Conservation (phyloP, 2,888 invertebrate genomes). For the Pimpla rufipes region DNA sequence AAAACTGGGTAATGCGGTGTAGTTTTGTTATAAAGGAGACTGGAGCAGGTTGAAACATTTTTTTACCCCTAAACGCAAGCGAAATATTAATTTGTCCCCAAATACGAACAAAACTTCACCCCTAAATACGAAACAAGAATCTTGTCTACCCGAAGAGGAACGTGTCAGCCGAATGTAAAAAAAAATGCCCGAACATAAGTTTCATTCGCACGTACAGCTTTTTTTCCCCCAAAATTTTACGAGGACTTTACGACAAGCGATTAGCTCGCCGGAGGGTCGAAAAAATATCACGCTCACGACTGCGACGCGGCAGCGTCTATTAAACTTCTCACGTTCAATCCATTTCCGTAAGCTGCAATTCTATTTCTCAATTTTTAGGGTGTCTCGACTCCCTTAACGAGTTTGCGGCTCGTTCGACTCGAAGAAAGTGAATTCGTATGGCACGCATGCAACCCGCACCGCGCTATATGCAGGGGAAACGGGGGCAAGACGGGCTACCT, state of each 20-base stretch:
- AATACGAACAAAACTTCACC: too few relatives aligned
- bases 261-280: not conserved
- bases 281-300: not conserved
- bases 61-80: too few relatives aligned
- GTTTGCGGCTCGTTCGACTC: constrained; percentile 64
- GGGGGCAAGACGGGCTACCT: not conserved
- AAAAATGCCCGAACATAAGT: not conserved
- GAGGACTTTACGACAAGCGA: not conserved
- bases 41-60: too few relatives aligned
- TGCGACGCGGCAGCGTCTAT: not conserved
- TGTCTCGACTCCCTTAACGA: constrained; percentile 48
- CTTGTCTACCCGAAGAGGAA: too few relatives aligned
- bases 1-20: too few relatives aligned
- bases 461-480: not conserved
- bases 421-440: constrained; percentile 65
- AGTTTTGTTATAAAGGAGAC: too few relatives aligned
- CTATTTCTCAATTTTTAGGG: constrained; percentile 34
- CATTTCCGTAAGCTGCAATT: constrained; percentile 26
- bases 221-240: constrained; percentile 7
- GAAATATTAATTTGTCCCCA: too few relatives aligned
- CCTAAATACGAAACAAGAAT: too few relatives aligned
- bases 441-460: constrained; percentile 32
- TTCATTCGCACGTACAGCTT: not conserved
- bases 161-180: not conserved
- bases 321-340: constrained; percentile 45